Base-by-base conservation (phyloP, 2,888 invertebrate genomes). In the Prosopocoilus inquinatus region DNA sequence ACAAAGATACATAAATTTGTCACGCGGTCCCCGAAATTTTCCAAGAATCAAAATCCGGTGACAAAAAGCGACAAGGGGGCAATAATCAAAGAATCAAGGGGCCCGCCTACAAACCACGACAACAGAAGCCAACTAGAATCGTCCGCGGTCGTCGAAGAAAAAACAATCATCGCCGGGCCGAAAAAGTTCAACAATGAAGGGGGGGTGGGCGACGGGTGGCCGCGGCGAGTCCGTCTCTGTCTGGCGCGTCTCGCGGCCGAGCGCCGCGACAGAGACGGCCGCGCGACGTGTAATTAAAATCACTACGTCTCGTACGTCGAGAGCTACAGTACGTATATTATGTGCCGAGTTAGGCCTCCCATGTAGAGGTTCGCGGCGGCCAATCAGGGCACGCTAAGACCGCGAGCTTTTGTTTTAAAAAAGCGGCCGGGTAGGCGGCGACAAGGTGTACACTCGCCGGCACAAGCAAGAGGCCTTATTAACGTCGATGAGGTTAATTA, bases 351-450 rank as follows among this genome's bases (percentile, higher is more conserved):
- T 43, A 43, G 62, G 64, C 64, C 64, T 64, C 64, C 64, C 64
- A 64, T 64, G 64, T 61, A 59, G 63, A 61, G 50, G 53, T 59
- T 45, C 50, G 56, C 54, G 58, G 53, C 58, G 50, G 38, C 63
- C 61, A 61, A 61, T 61, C 55, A 52, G 55, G 39, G 48, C 53
- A 58, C 47, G 43, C 47, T 45, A 51, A 47, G 48, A 39, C 46
- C 48, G 53, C 53, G 50, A 43, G 53, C 56, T 59, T 59, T 59
- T 59, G 59, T 57, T 57, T 57, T 57, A 47, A 39, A 59, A 57
- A 61, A 58, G 50, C 52, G 56, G 53, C 47, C 52, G 59, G 56
- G 61, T 62, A 58, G 61, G 61, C 63, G 63, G 60, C 41, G 59
- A 63, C 63, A 50, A 53, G 53, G 54, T 51, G 41, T 41, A 41